A percentile compares a stretch with the other conserved stretches of the same genome.
These are phyloP conservation scores for Sphyrna mokarran DNA, from an alignment of 2,113 vertebrate species.

Conservation along the genomic window DNA sequence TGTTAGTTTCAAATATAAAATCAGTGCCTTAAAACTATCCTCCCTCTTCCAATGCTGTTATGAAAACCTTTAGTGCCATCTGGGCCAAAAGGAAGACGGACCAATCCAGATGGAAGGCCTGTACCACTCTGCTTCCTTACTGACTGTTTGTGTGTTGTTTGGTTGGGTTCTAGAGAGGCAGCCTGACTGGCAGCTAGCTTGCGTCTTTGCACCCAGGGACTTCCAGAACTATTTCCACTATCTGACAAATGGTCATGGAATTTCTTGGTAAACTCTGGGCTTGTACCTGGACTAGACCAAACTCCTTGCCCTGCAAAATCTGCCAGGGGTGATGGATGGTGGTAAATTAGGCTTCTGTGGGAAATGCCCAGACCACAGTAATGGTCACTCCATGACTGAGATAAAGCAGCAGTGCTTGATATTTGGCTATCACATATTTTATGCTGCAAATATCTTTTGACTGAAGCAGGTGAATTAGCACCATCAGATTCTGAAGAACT, in stretches of 20 bases:
- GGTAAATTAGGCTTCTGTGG: neutral
- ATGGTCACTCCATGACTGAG: neutral
- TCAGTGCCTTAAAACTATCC: conserved; percentile 44
- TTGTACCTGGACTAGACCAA: neutral
- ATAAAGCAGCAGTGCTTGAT: neutral
- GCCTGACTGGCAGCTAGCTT: conserved; percentile 38
- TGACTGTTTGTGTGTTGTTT: rapidly evolving
- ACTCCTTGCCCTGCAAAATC: conserved; percentile 38
- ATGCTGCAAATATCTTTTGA: neutral
- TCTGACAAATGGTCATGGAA: conserved; percentile 41
- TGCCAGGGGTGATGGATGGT: conserved; percentile 35
- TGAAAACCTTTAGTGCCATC: conserved; percentile 47
- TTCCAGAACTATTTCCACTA: neutral
- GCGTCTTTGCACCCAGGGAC: conserved; percentile 46
- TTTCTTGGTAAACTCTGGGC: conserved; percentile 28
- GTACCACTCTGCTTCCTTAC: neutral
- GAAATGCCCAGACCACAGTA: neutral
- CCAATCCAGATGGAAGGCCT: neutral
- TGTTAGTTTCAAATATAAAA: neutral
- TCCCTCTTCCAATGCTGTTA: conserved; percentile 47
- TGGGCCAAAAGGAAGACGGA: conserved; percentile 42
- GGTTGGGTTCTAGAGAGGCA: rapidly evolving
- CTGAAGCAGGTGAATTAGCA: neutral
- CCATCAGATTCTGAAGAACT: neutral
- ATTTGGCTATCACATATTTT: neutral